phyloP scores from a whole-genome alignment of 53 echinoderm and acorn worm species.

The Glandiceps talaboti region DNA sequence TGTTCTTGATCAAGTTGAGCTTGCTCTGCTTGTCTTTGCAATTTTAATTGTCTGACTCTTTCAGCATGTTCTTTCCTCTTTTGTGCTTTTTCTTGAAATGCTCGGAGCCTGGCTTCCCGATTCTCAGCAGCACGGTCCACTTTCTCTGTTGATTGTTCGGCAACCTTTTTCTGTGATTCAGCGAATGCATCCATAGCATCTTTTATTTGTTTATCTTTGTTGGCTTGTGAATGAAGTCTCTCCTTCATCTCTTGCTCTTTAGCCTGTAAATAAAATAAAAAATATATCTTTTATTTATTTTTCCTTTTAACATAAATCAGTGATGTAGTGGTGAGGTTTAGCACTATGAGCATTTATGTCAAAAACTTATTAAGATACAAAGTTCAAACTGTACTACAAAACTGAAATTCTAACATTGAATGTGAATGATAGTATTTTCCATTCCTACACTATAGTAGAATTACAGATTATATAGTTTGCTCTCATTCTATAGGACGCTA shows the following conservation, averaged over 20 bases:
- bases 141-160: slow-evolving; percentile 26
- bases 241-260: slow-evolving; percentile 67
- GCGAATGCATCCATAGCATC: slow-evolving; percentile 37
- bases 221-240: slow-evolving; percentile 14
- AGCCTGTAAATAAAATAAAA: slow-evolving; percentile 22
- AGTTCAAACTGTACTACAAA: no score
- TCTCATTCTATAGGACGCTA: no score
- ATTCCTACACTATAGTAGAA: no score
- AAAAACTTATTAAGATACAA: no score
- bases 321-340: no score
- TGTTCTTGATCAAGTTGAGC: not conserved
- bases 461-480: no score
- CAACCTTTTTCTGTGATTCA: slow-evolving; percentile 45
- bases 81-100: slow-evolving; percentile 45
- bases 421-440: no score
- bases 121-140: slow-evolving; percentile 53
- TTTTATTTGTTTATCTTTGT: slow-evolving; percentile 44
- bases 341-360: no score
- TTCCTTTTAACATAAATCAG: no score
- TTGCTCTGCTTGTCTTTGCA: slow-evolving; percentile 51
- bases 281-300: no score
- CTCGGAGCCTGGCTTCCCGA: slow-evolving; percentile 58
- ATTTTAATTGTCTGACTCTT: slow-evolving; percentile 60
- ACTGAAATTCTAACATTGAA: no score
- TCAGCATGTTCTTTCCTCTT: slow-evolving; percentile 68